Evolutionary conservation across 1,140 invertebrate genomes (phyloP).

Genomic region (Drosophila pandora): DNA sequence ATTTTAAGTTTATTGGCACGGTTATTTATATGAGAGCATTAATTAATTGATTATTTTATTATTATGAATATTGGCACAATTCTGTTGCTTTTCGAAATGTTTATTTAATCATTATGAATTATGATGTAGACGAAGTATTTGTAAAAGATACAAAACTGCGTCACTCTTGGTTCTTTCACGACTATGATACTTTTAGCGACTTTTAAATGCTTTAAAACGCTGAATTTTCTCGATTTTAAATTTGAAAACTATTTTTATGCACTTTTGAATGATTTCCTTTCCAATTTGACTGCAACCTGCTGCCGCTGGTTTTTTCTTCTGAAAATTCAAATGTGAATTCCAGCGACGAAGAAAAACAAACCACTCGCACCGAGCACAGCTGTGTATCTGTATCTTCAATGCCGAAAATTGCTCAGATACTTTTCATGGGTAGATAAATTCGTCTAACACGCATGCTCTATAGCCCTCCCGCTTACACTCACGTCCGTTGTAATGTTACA

Average conservation of each 20-base stretch:
- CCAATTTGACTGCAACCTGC: conserved; percentile 70
- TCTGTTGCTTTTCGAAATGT: not conserved
- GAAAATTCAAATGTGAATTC: conserved; percentile 46
- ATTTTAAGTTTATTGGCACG: not conserved
- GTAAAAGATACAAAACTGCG: not conserved
- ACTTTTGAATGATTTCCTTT: conserved; percentile 2
- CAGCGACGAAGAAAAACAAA: conserved; percentile 39
- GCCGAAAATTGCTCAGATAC: conserved; percentile 68
- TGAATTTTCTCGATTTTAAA: conserved; percentile 4
- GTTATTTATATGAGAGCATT: not conserved
- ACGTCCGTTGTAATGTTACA: not conserved
- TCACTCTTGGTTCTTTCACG: not conserved
- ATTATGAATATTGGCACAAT: not conserved
- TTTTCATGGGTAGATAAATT: conserved; percentile 57
- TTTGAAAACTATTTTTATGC: conserved; percentile 4
- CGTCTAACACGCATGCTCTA: conserved; percentile 65
- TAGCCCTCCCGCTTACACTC: conserved; percentile 15
- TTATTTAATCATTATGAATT: not conserved
- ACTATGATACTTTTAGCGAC: not conserved
- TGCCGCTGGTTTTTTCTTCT: conserved; percentile 25
- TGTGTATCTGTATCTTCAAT: conserved; percentile 78
- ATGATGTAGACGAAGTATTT: too few relatives aligned
- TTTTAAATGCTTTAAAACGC: not conserved
- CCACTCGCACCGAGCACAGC: conserved; percentile 57
- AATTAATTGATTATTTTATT: not conserved